Conservation (phyloP, 2,113 vertebrate genomes). For the Nymphicus hollandicus region DNA sequence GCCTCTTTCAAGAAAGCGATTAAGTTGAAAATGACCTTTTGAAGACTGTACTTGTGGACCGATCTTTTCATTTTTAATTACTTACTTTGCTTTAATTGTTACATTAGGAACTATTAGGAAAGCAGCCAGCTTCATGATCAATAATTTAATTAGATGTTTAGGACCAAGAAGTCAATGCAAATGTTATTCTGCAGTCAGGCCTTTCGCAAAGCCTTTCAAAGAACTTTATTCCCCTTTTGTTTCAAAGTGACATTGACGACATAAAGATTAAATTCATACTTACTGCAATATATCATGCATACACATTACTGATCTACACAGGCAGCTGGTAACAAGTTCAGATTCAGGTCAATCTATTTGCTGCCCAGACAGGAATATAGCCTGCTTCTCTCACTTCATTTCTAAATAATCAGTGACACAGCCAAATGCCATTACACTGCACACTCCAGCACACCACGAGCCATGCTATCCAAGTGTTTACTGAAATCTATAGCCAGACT, state of each 20-base stretch:
- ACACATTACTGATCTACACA: neutral
- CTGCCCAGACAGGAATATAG: neutral
- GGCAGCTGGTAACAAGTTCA: constrained; percentile 17
- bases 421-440: neutral
- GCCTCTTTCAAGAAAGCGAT: constrained; percentile 7
- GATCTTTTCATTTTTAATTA: constrained; percentile 68
- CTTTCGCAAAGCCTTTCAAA: constrained; percentile 40
- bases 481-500: neutral
- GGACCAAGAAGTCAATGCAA: constrained; percentile 59
- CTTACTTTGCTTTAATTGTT: constrained; percentile 63
- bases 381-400: neutral
- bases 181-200: constrained; percentile 38
- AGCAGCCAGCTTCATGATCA: constrained; percentile 60
- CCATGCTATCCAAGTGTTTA: neutral
- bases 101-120: constrained; percentile 63
- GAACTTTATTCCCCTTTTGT: constrained; percentile 18
- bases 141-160: constrained; percentile 69
- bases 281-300: neutral
- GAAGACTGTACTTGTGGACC: constrained; percentile 22
- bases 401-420: neutral
- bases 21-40: constrained; percentile 62
- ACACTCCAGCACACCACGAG: neutral
- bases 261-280: neutral
- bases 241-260: constrained; percentile 43
- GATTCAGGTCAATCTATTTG: neutral